phyloP scores from a whole-genome alignment of 1,140 invertebrate genomes.

The Drosophila persimilis region DNA sequence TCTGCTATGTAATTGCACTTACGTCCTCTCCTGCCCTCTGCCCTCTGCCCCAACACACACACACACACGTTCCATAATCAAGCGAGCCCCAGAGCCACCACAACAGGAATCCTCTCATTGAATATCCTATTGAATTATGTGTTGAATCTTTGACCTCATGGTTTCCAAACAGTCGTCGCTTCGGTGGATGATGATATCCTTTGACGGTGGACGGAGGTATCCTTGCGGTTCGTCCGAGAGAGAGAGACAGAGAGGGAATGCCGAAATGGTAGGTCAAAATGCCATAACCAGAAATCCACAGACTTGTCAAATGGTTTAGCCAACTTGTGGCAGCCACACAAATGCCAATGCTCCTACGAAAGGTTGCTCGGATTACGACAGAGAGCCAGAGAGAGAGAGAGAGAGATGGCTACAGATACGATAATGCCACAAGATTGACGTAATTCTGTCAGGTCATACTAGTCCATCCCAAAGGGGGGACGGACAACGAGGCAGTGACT shows the following conservation, averaged over 20 bases:
- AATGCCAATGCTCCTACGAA: conserved; percentile 7
- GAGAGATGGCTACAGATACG: background rate
- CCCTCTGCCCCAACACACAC: too few relatives aligned
- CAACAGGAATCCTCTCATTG: too few relatives aligned
- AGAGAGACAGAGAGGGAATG: conserved; percentile 1
- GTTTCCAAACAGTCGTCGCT: too few relatives aligned
- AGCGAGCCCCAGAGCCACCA: too few relatives aligned
- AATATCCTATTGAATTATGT: too few relatives aligned
- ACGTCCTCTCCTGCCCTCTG: conserved; percentile 1
- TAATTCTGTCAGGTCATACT: conserved; percentile 40
- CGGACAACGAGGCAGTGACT: background rate
- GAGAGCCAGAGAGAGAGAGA: too few relatives aligned
- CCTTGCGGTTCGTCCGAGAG: background rate
- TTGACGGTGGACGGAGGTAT: background rate
- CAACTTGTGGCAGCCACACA: conserved; percentile 1
- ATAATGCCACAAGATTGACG: conserved; percentile 48
- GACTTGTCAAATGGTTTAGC: conserved; percentile 28
- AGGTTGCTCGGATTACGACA: background rate
- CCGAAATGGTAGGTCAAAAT: too few relatives aligned
- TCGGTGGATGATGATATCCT: conserved; percentile 11
- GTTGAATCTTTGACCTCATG: too few relatives aligned
- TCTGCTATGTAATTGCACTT: conserved; percentile 45
- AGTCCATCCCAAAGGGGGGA: background rate
- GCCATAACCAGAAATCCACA: too few relatives aligned
- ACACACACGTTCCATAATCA: too few relatives aligned